Evolutionary conservation across 2,113 vertebrate species (phyloP).

Genomic region (Acanthochromis polyacanthus): DNA sequence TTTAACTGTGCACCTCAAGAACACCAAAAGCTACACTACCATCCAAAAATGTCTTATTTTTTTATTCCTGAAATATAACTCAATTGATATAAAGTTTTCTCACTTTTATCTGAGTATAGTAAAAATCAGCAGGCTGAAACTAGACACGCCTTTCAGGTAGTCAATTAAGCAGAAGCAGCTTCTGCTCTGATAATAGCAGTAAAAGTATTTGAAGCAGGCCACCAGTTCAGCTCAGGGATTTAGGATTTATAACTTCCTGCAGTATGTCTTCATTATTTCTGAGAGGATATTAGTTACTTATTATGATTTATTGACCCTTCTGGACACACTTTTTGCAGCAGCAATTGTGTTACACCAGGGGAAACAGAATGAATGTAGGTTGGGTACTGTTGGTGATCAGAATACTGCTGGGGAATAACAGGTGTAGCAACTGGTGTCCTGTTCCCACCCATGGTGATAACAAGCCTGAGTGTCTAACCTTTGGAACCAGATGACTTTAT

Average conservation of each 20-base stretch:
- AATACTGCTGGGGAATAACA: neutral
- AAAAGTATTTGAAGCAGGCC: neutral
- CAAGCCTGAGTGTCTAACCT: conserved; percentile 44
- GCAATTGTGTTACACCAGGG: neutral
- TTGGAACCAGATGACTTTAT: conserved; percentile 57
- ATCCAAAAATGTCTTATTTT: neutral
- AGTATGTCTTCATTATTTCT: neutral
- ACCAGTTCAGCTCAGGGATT: neutral
- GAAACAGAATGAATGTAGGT: neutral
- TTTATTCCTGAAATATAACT: neutral
- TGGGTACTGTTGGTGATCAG: neutral
- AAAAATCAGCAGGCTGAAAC: rapidly evolving
- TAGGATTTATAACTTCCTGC: neutral
- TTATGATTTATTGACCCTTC: neutral
- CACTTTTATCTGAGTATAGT: neutral
- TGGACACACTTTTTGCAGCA: neutral
- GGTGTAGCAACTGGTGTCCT: neutral
- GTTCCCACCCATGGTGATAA: conserved; percentile 53
- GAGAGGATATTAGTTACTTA: neutral
- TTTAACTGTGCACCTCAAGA: no score
- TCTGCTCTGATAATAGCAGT: neutral
- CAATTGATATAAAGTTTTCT: no score
- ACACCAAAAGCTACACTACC: no score
- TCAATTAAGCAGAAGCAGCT: neutral
- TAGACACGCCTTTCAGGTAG: neutral